Conservation (phyloP, 2,113 vertebrate species). For the Silurus asotus region DNA sequence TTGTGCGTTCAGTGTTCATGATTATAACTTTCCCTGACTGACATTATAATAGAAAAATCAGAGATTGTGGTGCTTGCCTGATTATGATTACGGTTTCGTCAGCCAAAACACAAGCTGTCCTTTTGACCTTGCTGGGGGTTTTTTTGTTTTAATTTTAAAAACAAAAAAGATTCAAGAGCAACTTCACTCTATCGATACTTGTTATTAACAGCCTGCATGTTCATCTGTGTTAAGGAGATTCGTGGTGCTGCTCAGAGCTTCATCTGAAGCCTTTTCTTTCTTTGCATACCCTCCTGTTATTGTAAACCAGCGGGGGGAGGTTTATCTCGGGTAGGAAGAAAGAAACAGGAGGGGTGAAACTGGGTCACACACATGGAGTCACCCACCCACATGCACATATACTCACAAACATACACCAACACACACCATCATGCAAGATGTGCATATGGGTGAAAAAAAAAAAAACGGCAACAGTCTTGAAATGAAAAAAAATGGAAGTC, state of each 20-base stretch:
- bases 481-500: conserved; percentile 33
- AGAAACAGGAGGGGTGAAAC: conserved; percentile 61
- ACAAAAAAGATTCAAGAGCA: neutral
- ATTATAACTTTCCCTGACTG: neutral
- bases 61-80: neutral
- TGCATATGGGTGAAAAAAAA: conserved; percentile 58
- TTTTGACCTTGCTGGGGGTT: neutral
- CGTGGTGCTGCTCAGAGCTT: neutral
- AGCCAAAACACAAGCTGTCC: neutral
- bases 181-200: neutral
- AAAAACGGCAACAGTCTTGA: conserved; percentile 62
- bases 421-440: conserved; percentile 63
- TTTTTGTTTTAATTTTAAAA: neutral
- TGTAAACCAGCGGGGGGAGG: conserved; percentile 28
- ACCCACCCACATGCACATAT: conserved; percentile 47
- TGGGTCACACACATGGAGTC: conserved; percentile 65
- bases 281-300: conserved; percentile 3
- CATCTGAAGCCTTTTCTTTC: neutral
- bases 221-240: neutral
- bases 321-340: conserved; percentile 50
- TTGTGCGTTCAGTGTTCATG: neutral
- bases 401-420: conserved; percentile 42
- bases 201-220: neutral
- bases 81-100: neutral
- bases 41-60: neutral